A percentile compares a stretch with the other conserved stretches of the same genome.
Evolutionary conservation across 2,888 invertebrate genomes (phyloP).

Genomic region (Caenorhabditis sp.): DNA sequence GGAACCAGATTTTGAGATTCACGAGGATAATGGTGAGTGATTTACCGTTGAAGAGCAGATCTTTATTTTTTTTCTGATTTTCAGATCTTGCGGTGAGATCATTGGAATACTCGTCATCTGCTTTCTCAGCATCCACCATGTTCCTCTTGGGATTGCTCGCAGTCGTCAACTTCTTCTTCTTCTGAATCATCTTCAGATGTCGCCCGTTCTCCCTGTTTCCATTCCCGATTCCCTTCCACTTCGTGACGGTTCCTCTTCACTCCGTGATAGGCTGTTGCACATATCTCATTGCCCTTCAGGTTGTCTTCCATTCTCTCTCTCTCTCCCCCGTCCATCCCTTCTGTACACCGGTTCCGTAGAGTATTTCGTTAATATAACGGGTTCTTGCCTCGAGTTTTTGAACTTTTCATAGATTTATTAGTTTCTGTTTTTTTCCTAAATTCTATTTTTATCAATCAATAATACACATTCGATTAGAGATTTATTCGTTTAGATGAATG

Average conservation of each 20-base stretch:
- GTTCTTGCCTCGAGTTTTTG: slow-evolving; percentile 40
- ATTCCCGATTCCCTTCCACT: background rate
- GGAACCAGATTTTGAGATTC: slow-evolving; percentile 58
- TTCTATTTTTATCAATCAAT: background rate
- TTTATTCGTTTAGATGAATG: slow-evolving; percentile 1
- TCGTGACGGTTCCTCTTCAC: background rate
- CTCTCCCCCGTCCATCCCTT: slow-evolving; percentile 11
- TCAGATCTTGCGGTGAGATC: slow-evolving; percentile 51
- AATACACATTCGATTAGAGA: slow-evolving; percentile 1
- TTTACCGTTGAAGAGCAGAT: background rate
- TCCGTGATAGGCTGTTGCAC: slow-evolving; percentile 25
- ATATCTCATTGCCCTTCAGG: slow-evolving; percentile 43
- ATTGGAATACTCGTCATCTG: slow-evolving; percentile 56
- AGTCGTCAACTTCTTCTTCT: slow-evolving; percentile 1
- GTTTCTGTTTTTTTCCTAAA: slow-evolving; percentile 5
- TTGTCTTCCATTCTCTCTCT: slow-evolving; percentile 19
- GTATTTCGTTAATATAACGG: slow-evolving; percentile 34
- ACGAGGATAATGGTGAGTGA: slow-evolving; percentile 54
- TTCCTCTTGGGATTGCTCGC: background rate
- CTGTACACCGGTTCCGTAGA: slow-evolving; percentile 35
- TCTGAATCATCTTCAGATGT: background rate
- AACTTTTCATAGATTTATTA: slow-evolving; percentile 7
- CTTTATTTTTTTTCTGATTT: background rate
- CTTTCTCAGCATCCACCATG: background rate
- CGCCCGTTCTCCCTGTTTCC: background rate